A percentile compares a stretch with the other conserved stretches of the same genome.
Evolutionary conservation across 2,113 vertebrate species (phyloP).

Genomic region (Nestor notabilis): DNA sequence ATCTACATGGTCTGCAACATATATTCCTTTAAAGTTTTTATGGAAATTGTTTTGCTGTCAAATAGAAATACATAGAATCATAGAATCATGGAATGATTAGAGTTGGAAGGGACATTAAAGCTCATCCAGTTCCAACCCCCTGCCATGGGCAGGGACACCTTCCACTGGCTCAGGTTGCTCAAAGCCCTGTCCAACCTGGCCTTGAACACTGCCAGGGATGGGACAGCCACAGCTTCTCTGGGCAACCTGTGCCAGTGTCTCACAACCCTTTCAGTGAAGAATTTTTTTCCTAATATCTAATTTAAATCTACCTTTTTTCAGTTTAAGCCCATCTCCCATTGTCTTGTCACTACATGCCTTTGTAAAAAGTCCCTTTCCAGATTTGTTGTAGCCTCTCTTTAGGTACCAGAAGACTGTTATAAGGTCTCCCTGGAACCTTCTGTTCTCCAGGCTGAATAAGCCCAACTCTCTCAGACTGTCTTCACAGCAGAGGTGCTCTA

Average conservation of each 20-base stretch:
- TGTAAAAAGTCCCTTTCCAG: background rate
- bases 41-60: background rate
- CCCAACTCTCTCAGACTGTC: background rate
- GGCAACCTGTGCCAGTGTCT: background rate
- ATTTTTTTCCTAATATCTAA: background rate
- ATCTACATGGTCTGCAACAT: background rate
- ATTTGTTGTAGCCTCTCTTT: background rate
- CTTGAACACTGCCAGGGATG: background rate
- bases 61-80: background rate
- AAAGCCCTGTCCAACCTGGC: background rate
- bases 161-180: background rate
- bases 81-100: background rate
- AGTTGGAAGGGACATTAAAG: background rate
- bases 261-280: background rate
- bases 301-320: background rate
- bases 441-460: background rate
- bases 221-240: background rate
- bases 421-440: background rate
- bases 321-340: background rate
- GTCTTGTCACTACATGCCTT: background rate
- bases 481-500: background rate
- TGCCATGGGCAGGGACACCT: background rate
- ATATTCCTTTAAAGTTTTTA: background rate
- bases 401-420: background rate
- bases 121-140: background rate